phyloP scores from a whole-genome alignment of 2,797 vertebrate species.

The Setipinna tenuifilis region DNA sequence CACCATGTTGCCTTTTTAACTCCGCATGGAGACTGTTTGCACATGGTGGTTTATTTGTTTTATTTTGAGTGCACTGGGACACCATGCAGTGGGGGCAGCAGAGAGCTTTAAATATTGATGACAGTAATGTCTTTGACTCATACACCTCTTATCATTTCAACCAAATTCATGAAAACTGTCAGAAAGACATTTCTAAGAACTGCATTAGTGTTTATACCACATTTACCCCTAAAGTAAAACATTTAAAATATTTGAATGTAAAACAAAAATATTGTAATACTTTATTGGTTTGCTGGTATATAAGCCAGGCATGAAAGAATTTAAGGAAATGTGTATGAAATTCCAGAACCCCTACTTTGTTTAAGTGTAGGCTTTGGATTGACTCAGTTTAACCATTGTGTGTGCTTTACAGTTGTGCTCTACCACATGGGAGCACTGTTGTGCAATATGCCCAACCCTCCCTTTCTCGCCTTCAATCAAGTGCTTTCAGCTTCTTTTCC shows the following conservation, averaged over 20 bases:
- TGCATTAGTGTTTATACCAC: not conserved
- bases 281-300: not conserved
- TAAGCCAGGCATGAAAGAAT: not conserved
- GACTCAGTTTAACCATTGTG: not conserved
- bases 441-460: constrained; percentile 57
- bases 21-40: not conserved
- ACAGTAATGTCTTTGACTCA: not conserved
- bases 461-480: constrained; percentile 19
- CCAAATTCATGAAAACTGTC: not conserved
- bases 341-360: not conserved
- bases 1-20: not conserved
- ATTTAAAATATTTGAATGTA: not conserved
- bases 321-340: not conserved
- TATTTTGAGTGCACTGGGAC: not conserved
- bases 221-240: not conserved
- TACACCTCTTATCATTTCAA: not conserved
- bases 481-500: not conserved
- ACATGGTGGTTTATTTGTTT: constrained; percentile 11
- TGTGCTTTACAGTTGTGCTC: constrained; percentile 42
- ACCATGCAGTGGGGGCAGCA: constrained; percentile 13
- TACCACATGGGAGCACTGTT: constrained; percentile 70
- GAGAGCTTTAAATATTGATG: constrained; percentile 15
- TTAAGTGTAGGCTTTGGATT: not conserved
- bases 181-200: not conserved
- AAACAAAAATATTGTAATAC: not conserved